Conservation (phyloP, 2,113 vertebrate species). For the Prionailurus viverrinus region DNA sequence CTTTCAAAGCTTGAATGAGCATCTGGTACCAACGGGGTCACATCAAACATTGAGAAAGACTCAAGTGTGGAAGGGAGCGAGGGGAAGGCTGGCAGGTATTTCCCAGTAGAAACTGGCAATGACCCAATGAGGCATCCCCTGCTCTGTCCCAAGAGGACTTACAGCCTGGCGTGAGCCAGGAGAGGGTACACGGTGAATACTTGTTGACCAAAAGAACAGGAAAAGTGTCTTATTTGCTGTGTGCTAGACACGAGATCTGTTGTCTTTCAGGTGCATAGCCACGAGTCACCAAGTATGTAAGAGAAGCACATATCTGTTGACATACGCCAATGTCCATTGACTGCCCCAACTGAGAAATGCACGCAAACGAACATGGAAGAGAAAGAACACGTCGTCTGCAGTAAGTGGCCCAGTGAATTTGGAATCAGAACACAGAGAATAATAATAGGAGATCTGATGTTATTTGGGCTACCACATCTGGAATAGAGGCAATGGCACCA, state of each 20-base stretch:
- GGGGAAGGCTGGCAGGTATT: background rate
- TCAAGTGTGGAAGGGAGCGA: background rate
- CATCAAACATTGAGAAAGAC: background rate
- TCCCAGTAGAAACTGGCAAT: background rate
- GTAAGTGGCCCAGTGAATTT: background rate
- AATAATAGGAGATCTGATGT: background rate
- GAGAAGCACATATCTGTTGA: background rate
- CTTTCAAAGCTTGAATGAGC: background rate
- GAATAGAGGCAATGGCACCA: background rate
- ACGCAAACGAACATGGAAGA: background rate
- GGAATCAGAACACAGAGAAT: background rate
- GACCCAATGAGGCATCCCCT: background rate
- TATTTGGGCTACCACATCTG: background rate
- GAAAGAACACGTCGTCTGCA: background rate
- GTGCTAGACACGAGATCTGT: background rate
- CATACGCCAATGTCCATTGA: rapidly evolving
- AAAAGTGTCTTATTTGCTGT: background rate
- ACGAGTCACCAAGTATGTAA: background rate
- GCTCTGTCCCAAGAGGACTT: background rate
- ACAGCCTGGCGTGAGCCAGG: no score
- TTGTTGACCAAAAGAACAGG: background rate
- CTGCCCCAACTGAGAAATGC: background rate
- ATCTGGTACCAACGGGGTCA: background rate
- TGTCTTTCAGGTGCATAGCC: background rate
- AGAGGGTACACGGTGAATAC: background rate